Base-by-base conservation (phyloP, 2,888 invertebrate genomes). In the Mantis religiosa region DNA sequence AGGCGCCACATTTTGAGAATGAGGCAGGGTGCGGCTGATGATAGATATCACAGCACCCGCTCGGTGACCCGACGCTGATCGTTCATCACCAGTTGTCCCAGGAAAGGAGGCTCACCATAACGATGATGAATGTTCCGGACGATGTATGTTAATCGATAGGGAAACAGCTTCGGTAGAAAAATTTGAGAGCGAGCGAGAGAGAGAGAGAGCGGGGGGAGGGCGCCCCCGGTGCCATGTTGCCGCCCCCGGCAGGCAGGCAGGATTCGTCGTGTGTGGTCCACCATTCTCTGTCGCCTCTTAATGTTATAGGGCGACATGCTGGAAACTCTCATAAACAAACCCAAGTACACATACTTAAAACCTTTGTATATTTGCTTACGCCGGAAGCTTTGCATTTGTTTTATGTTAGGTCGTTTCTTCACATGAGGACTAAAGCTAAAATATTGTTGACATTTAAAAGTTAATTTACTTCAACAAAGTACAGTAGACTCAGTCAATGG, bases 121-220 rank as follows among this genome's bases (percentile, higher is more conserved):
- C 85, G 85, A 85, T 85, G 85, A 85, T 54, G 85, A 85, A 85
- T 85, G 85, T 54, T 41, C 54, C 41, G 54, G 85, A 47, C 54
- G 85, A 47, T 47, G 85, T 41, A 85, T 85, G 85, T 85, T 85
- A 85, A 85, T 85, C 85, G 85, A 85, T 85, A 85, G 28, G 41
- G 85, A 85, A 85, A 47, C 47, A 85, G 20, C 54, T 71, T 20
- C 54, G 54, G 54, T 71, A 71, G 54, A 71, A 71, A 71, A 71
- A 71, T 71, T 71, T 71, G 20, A 15, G 54, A 71, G 54, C 20
- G 54, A 30, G 30, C 4, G 30, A 4, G 30, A 4, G 30, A 4
- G 4, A 4, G 54, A 20, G 54, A 20, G 25, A 71, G 25, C 20
- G 6, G 54, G 4, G 54, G 4, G 4, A 15, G 20, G 20, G 20